phyloP scores from a whole-genome alignment of 2,113 vertebrate species.

The Corythornis madagascariensis region DNA sequence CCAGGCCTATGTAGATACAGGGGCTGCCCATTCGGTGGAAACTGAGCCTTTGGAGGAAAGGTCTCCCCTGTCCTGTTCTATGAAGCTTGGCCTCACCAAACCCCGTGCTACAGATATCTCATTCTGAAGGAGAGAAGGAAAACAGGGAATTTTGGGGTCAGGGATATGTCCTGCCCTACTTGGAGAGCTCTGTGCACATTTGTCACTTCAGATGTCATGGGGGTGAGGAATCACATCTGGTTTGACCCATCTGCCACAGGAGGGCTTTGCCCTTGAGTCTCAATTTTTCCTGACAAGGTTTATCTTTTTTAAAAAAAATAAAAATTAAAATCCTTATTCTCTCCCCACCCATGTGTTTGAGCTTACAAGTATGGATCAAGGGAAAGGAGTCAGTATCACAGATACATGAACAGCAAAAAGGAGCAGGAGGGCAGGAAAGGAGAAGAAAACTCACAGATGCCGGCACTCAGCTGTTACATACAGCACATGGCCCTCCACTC shows the following conservation, averaged over 20 bases:
- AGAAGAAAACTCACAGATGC: not conserved
- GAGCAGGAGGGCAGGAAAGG: not conserved
- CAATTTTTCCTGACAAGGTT: not conserved
- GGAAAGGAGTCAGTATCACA: not conserved
- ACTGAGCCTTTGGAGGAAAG: not conserved
- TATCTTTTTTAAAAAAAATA: not conserved
- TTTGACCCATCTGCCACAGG: not conserved
- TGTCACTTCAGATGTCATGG: not conserved
- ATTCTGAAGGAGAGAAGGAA: not conserved
- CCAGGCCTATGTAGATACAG: not conserved
- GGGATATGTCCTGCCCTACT: not conserved
- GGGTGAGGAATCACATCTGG: not conserved
- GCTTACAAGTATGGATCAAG: fast-evolving
- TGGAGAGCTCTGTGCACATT: not conserved
- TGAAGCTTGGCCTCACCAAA: not conserved
- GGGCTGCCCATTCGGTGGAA: not conserved
- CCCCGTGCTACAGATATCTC: not conserved
- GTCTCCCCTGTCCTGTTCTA: not conserved
- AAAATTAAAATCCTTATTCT: not conserved
- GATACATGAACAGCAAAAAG: not conserved
- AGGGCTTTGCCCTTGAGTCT: not conserved
- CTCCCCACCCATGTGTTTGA: not conserved
- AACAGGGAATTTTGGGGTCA: not conserved
- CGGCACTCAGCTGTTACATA: not conserved
- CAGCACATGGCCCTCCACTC: not conserved